Base-by-base conservation (phyloP, 1,140 invertebrate species). In the Stegodyphus dumicola region DNA sequence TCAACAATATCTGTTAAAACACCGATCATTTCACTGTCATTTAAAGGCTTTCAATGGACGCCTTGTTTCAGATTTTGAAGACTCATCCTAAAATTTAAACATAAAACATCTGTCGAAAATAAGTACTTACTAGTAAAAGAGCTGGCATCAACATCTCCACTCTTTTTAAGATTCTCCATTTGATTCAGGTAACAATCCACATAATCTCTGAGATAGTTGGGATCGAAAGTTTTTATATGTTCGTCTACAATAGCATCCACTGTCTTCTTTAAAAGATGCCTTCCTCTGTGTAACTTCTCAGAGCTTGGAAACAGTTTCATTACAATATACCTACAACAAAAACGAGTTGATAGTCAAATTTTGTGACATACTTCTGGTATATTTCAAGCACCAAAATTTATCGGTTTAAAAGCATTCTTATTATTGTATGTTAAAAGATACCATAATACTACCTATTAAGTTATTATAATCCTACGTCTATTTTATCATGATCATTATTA, bases 71-170 rank as follows among this genome's bases (percentile, higher is more conserved):
- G 33, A 33, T 33, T 33, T 33, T 33, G 33, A 33, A 33, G 33
- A 33, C 33, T 33, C 33, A 33, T 3, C 33, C 33, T 33, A 1
- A 33, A 33, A 33, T 33, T 33, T 1, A 33, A 33, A 33, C 33
- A 33, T 33, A 60, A 60, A 60, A 5, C 15, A 60, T 60, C 9
- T 15, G 15, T 5, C 56, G 17, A 53, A 9, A 7, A 51, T 48
- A 7, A 74, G 0, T 56, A 53, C 65, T 79, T 79, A 79, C 66
- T 65, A n/a, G 51, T 70, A n/a, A 79, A 79, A 7, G 77, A 66
- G 2, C 49, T 53, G 5, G 10, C n/a, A 1, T 56, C 13, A 9
- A 7, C 15, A 2, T 69, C 53, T 5, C 66, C 66, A 17, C 51
- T 79, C 17, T 70, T 79, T 13, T 33, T 54, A 7, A 69, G 51